Percentiles rank a stretch among this genome's conserved stretches.
Conservation (phyloP, 2,113 vertebrate species). For the Chinchilla lanigera region DNA sequence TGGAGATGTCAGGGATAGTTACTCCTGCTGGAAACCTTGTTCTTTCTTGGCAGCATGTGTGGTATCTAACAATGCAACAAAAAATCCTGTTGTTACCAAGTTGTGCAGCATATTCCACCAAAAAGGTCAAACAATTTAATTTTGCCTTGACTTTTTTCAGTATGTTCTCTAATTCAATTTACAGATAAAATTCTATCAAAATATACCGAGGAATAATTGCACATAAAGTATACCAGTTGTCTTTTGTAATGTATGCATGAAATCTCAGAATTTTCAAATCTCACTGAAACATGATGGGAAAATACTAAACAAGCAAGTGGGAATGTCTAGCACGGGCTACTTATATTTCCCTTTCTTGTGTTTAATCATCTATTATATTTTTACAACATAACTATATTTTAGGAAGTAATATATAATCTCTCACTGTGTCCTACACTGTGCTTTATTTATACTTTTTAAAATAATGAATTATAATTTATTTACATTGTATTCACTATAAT, state of each 20-base stretch:
- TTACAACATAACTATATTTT: background rate
- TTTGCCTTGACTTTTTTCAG: background rate
- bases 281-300: background rate
- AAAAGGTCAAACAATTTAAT: background rate
- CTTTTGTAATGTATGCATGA: background rate
- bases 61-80: slow-evolving; percentile 10
- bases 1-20: background rate
- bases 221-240: background rate
- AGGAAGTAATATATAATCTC: background rate
- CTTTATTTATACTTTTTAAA: background rate
- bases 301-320: background rate
- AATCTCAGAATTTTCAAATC: background rate
- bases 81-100: background rate
- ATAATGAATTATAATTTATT: background rate
- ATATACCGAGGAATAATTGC: background rate
- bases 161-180: background rate
- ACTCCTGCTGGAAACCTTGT: background rate
- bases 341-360: background rate
- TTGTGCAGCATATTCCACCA: background rate
- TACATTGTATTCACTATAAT: background rate
- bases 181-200: background rate
- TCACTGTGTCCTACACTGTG: background rate
- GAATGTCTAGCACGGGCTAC: background rate
- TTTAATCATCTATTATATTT: background rate
- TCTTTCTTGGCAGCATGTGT: slow-evolving; percentile 44